phyloP scores from a whole-genome alignment of 2,113 vertebrate genomes.

The Calonectris borealis region DNA sequence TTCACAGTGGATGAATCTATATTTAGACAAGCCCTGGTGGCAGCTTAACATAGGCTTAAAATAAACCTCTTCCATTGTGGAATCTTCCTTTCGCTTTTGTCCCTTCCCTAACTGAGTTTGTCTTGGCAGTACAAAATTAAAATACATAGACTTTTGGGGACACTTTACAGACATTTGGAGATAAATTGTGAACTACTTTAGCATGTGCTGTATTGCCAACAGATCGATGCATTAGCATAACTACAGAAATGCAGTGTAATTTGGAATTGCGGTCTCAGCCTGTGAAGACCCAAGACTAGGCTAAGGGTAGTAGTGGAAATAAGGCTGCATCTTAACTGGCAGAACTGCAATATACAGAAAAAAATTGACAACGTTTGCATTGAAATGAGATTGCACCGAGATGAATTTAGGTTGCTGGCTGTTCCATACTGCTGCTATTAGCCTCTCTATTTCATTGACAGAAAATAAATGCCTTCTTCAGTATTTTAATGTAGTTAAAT shows the following conservation, averaged over 20 bases:
- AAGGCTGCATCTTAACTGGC: not conserved
- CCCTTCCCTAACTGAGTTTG: not conserved
- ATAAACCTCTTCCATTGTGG: not conserved
- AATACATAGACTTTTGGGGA: not conserved
- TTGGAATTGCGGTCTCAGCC: not conserved
- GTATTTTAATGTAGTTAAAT: slow-evolving; percentile 1
- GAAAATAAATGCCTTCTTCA: not conserved
- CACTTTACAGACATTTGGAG: not conserved
- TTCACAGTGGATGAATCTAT: slow-evolving; percentile 40
- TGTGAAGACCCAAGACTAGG: not conserved
- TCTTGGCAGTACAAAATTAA: not conserved
- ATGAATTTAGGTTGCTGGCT: not conserved
- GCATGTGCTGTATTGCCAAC: not conserved
- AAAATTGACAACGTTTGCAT: not conserved
- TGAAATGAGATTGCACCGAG: not conserved
- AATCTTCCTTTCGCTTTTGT: slow-evolving; percentile 12
- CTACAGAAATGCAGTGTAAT: not conserved
- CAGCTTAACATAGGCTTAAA: slow-evolving; percentile 35
- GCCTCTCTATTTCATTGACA: not conserved
- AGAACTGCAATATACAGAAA: not conserved
- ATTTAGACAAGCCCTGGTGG: slow-evolving; percentile 18
- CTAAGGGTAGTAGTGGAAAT: not conserved
- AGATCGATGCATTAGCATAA: not conserved
- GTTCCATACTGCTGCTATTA: not conserved
- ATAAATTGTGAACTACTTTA: not conserved